Evolutionary conservation across 2,888 invertebrate species (phyloP).

Genomic region (Hypolimnas misippus): DNA sequence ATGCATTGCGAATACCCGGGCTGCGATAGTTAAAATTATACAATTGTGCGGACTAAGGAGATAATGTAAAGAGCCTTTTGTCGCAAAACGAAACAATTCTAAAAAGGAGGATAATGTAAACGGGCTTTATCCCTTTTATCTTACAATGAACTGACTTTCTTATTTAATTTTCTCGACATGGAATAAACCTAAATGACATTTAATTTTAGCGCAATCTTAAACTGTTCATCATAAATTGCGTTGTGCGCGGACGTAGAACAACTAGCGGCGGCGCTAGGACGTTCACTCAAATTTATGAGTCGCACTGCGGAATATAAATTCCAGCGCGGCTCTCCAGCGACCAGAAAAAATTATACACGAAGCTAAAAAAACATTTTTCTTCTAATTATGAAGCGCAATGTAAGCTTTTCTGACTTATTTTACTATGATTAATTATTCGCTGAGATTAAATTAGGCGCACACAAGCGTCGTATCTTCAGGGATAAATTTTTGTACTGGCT

Average conservation of each 20-base stretch:
- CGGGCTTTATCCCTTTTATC: background rate
- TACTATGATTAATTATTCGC: conserved; percentile 19
- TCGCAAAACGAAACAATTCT: background rate
- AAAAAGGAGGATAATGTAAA: background rate
- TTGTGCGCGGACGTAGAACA: conserved; percentile 67
- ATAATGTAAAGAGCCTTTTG: background rate
- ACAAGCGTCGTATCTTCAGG: background rate
- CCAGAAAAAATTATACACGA: conserved; percentile 65
- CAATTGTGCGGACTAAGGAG: background rate
- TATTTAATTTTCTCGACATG: conserved; percentile 7
- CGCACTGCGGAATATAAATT: conserved; percentile 82
- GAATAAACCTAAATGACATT: conserved; percentile 2
- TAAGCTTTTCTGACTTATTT: conserved; percentile 20
- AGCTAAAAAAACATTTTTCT: conserved; percentile 33
- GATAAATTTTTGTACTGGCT: background rate
- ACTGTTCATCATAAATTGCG: conserved; percentile 70
- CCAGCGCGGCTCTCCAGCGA: conserved; percentile 65
- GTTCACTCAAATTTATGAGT: conserved; percentile 79
- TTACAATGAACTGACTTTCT: background rate
- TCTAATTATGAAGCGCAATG: conserved; percentile 36
- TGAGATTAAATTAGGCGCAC: conserved; percentile 22
- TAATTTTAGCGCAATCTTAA: conserved; percentile 56
- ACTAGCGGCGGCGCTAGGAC: conserved; percentile 69
- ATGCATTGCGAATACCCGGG: background rate
- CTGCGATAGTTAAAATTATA: background rate